Evolutionary conservation across 2,888 invertebrate species (phyloP), one percentile per base, ranked within the genome.

Genomic region (Polietes domitor): DNA sequence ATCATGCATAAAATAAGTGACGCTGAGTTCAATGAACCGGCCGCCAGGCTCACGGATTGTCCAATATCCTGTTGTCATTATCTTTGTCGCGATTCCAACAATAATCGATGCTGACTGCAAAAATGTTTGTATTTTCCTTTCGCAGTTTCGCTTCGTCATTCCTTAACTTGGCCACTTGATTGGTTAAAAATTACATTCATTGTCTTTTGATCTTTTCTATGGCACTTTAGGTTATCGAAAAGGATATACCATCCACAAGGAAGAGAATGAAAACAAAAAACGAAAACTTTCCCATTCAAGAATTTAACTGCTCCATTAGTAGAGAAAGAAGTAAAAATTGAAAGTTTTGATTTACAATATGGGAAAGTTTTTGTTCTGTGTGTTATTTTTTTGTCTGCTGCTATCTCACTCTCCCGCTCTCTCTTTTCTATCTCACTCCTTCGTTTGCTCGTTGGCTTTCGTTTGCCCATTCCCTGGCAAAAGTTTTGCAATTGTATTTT

Each of bases 291-390:
- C 6, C 24, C 37, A 26, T 68, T 53, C 53, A 63, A 26, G 41
- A 63, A 72, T 63, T 65, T 78, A 15, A 41, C 63, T 68, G 73
- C 37, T 72, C 78, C 50, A 78, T 78, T 55, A 78, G 53, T 12
- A 61, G 21, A n/a, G 17, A 53, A 41, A 61, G 55, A 55, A 55
- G 43, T 63, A 55, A 41, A 71, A 65, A 77, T 32, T 47, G 28
- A 65, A 79, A 65, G 73, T 79, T 79, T 79, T 73, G 72, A 78
- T 78, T 72, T 53, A 63, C 71, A 71, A 72, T 68, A 63, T 78
- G 61, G 63, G 53, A 78, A 78, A 71, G 63, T 71, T 77, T 53
- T 32, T 71, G 28, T 65, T 37, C 37, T 65, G 37, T 77, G 24
- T 37, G 37, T 41, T 68, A 10, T n/a, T 63, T 12, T 32, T 58